Conservation (phyloP, 2,113 vertebrate species). For the Corythornis cristatus region DNA sequence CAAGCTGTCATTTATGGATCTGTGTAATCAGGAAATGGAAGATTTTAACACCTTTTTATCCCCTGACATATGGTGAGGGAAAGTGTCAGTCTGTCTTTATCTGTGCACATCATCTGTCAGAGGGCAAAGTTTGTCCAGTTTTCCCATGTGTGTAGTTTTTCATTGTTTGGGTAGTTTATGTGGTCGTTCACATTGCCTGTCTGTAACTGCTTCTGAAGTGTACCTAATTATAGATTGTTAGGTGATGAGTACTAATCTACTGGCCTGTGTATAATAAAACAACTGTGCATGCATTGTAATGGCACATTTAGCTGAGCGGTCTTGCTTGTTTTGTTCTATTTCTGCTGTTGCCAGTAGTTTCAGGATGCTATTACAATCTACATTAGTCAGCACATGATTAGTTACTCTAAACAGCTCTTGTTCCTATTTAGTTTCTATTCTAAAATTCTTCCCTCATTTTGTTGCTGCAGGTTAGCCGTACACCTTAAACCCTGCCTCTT, state of each 20-base stretch:
- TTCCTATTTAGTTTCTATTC: neutral
- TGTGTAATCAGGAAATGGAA: slow-evolving; percentile 71
- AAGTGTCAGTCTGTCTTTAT: slow-evolving; percentile 20
- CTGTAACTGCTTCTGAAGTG: slow-evolving; percentile 4
- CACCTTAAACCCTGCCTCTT: neutral
- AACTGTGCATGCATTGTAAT: slow-evolving; percentile 48
- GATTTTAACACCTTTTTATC: slow-evolving; percentile 41
- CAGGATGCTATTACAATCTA: neutral
- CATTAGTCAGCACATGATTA: neutral
- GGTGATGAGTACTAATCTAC: neutral
- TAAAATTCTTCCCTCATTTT: neutral
- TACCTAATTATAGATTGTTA: neutral
- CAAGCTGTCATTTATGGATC: slow-evolving; percentile 75
- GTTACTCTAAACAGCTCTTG: neutral
- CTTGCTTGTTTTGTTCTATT: slow-evolving; percentile 21
- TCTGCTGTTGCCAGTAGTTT: slow-evolving; percentile 9
- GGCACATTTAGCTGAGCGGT: neutral
- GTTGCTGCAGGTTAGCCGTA: neutral
- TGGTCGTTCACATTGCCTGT: neutral
- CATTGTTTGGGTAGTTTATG: neutral
- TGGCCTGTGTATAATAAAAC: slow-evolving; percentile 41
- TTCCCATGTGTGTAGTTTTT: neutral
- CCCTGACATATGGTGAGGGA: slow-evolving; percentile 12
- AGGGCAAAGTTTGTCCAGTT: neutral
- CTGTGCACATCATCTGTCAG: neutral